Evolutionary conservation across 2,888 invertebrate species (phyloP).

Genomic region (Isotomurus palustris): DNA sequence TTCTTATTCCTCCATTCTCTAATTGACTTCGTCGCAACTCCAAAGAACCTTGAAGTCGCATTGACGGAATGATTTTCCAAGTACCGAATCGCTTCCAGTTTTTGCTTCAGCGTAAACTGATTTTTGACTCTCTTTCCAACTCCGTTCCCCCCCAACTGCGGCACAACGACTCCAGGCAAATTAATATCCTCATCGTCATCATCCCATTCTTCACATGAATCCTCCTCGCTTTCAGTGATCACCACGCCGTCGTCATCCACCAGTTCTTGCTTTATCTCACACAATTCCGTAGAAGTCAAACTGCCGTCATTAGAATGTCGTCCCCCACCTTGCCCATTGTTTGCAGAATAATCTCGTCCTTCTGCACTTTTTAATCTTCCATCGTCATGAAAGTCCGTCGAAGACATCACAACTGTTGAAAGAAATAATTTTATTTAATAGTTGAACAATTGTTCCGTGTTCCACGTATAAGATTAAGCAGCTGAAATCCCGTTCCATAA

Average conservation of each 20-base stretch:
- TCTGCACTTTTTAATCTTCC: no score
- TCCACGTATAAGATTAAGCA: no score
- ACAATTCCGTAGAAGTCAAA: neutral
- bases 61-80: slow-evolving; percentile 12
- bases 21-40: slow-evolving; percentile 21
- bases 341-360: no score
- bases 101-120: slow-evolving; percentile 19
- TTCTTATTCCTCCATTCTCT: slow-evolving; percentile 16
- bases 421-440: no score
- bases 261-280: neutral
- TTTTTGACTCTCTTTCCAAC: neutral
- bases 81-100: slow-evolving; percentile 17
- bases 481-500: no score
- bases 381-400: no score
- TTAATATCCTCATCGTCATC: neutral
- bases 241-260: neutral
- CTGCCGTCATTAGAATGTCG: neutral
- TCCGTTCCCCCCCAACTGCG: slow-evolving; percentile 1
- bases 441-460: no score
- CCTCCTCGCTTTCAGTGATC: neutral
- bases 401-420: no score
- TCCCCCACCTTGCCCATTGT: no score
- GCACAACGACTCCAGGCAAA: slow-evolving; percentile 1
- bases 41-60: slow-evolving; percentile 15
- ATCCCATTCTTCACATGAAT: slow-evolving; percentile 5